Base-by-base conservation (phyloP, 2,888 invertebrate species). In the Rugalucina vietnamica region DNA sequence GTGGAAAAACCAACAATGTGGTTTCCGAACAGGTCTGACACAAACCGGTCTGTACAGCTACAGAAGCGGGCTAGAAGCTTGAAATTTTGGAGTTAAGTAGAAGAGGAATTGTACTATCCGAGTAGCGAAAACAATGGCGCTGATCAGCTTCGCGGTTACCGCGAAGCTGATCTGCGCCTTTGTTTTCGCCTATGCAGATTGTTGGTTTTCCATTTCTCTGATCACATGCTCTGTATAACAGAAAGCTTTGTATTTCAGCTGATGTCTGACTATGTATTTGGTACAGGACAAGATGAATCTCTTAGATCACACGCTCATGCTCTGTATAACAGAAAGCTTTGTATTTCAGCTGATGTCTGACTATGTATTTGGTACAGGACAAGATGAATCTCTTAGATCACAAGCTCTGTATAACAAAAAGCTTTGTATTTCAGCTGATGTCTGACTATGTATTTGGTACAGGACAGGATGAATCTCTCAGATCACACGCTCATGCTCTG, bases 201-300 rank as follows among this genome's bases (percentile, higher is more conserved):
- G n/a, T n/a, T n/a, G n/a, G n/a, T n/a, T n/a, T n/a, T n/a, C n/a
- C n/a, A n/a, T n/a, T n/a, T n/a, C n/a, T n/a, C n/a, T n/a, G n/a
- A n/a, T n/a, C n/a, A n/a, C n/a, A n/a, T n/a, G n/a, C n/a, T n/a
- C n/a, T 88, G n/a, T n/a, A n/a, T n/a, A n/a, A n/a, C n/a, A n/a
- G n/a, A n/a, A n/a, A n/a, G n/a, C n/a, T n/a, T n/a, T 54, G 72
- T 74, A 8, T 88, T 88, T 0, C 88, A 95, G 95, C 88, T 95
- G 93, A 92, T 94, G 90, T 93, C 94, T 0, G 95, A 95, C 89
- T 91, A 92, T 78, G 89, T 93, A 88, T 94, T 93, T 90, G 95
- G 95, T n/a, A 87, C 92, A 4, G 94, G 94, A 0, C 88, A 94
- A 82, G 93, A 93, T 86, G 89, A 91, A 50, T 91, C 93, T 0